These are phyloP conservation scores for Heliconius cydno DNA, from an alignment of 2,888 invertebrate genomes.

Conservation along the genomic window DNA sequence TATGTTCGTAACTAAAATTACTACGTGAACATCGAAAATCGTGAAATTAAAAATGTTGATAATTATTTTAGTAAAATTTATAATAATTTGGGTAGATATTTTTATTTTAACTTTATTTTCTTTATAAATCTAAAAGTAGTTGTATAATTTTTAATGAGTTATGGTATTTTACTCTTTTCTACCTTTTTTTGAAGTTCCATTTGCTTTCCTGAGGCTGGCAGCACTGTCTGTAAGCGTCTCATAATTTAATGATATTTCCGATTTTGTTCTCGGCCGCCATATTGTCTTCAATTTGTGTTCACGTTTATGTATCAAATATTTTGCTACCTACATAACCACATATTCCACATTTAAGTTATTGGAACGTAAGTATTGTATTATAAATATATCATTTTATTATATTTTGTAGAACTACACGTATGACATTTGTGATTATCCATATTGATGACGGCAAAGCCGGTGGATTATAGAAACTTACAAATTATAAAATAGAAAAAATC, in stretches of 20 bases:
- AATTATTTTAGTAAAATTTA: no score
- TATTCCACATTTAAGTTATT: not conserved
- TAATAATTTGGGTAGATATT: no score
- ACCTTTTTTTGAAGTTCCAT: no score
- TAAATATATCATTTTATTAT: constrained; percentile 11
- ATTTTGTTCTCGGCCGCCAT: constrained; percentile 10
- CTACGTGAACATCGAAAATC: no score
- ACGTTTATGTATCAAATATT: not conserved
- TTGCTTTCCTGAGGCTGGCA: not conserved
- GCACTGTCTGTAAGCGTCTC: not conserved
- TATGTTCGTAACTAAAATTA: no score
- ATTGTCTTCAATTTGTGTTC: constrained; percentile 1
- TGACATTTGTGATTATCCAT: not conserved
- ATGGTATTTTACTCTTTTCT: no score
- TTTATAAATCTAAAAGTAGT: no score
- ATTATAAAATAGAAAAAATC: not conserved
- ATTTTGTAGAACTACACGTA: not conserved
- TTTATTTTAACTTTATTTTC: no score
- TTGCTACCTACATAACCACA: not conserved
- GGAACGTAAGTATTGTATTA: not conserved
- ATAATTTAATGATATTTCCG: not conserved
- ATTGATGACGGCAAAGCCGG: constrained; percentile 2
- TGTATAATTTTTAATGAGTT: no score
- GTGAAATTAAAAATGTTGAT: no score
- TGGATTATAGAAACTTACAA: not conserved